Evolutionary conservation across 2,888 invertebrate genomes (phyloP).

Genomic region (Miltochrista miniata): DNA sequence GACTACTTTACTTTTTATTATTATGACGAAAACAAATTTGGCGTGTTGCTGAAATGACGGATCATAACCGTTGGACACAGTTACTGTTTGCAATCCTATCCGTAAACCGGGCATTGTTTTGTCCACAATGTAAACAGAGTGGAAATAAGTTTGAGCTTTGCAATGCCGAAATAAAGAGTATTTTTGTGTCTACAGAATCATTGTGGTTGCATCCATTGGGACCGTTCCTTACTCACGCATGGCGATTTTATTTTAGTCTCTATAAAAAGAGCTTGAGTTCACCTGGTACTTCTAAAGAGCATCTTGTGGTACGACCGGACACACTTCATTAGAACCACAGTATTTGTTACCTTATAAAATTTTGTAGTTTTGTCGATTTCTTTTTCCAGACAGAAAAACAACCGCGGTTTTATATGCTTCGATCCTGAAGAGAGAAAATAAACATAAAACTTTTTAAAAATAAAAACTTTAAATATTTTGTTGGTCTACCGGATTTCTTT

Average conservation of each 20-base stretch:
- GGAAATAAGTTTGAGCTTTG: slow-evolving; percentile 47
- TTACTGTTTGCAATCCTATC: slow-evolving; percentile 74
- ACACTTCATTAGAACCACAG: slow-evolving; percentile 59
- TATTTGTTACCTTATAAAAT: slow-evolving; percentile 45
- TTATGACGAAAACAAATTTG: slow-evolving; percentile 76
- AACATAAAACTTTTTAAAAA: slow-evolving; percentile 26
- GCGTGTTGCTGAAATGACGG: slow-evolving; percentile 74
- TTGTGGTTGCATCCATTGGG: slow-evolving; percentile 57
- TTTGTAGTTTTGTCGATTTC: slow-evolving; percentile 32
- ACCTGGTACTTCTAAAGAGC: slow-evolving; percentile 60
- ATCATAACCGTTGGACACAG: slow-evolving; percentile 78
- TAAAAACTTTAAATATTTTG: slow-evolving; percentile 31
- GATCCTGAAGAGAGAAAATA: slow-evolving; percentile 17
- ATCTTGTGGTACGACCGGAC: slow-evolving; percentile 48
- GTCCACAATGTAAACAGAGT: slow-evolving; percentile 40
- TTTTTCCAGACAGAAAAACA: slow-evolving; percentile 32
- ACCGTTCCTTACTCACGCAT: slow-evolving; percentile 58
- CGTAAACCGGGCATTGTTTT: slow-evolving; percentile 64
- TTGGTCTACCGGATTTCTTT: slow-evolving; percentile 48
- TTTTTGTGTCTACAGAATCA: slow-evolving; percentile 34
- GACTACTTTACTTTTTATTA: slow-evolving; percentile 75
- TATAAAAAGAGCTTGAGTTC: slow-evolving; percentile 64
- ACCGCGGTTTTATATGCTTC: slow-evolving; percentile 23
- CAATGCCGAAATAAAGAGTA: slow-evolving; percentile 34
- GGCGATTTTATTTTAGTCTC: slow-evolving; percentile 64